Evolutionary conservation across 1,140 invertebrate species (phyloP).

Genomic region (Ephestia elutella): DNA sequence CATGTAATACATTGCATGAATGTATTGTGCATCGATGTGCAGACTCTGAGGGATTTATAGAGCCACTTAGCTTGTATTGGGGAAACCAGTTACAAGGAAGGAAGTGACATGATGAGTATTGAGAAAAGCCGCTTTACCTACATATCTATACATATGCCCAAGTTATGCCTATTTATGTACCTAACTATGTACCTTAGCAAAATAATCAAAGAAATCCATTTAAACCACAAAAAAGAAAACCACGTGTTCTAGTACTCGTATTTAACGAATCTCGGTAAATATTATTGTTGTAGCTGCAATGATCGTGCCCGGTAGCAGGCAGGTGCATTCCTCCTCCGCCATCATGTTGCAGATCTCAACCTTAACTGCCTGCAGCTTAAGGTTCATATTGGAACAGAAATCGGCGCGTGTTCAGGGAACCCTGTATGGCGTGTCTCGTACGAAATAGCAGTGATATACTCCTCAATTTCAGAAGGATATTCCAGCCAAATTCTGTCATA

Average conservation of each 20-base stretch:
- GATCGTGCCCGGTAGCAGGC: conserved; percentile 49
- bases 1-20: too few species aligned
- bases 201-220: neutral
- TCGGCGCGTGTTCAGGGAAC: conserved; percentile 56
- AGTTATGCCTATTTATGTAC: too few species aligned
- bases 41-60: too few species aligned
- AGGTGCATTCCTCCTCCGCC: conserved; percentile 48
- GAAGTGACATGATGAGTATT: too few species aligned
- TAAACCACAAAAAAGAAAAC: neutral
- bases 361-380: conserved; percentile 23
- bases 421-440: conserved; percentile 54
- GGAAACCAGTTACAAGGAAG: too few species aligned
- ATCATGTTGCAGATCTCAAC: conserved; percentile 25
- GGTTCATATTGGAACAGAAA: conserved; percentile 35
- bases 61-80: too few species aligned
- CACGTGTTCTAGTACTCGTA: conserved; percentile 34
- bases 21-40: too few species aligned
- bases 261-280: conserved; percentile 45
- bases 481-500: conserved; percentile 7
- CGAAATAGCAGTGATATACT: conserved; percentile 33
- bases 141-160: too few species aligned
- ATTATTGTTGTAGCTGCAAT: conserved; percentile 44
- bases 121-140: too few species aligned
- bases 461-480: conserved; percentile 8
- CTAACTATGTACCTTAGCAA: too few species aligned